A percentile compares a stretch with the other conserved stretches of the same genome.
phyloP scores from a whole-genome alignment of 1,140 invertebrate genomes.

The Drosophila watanabei region DNA sequence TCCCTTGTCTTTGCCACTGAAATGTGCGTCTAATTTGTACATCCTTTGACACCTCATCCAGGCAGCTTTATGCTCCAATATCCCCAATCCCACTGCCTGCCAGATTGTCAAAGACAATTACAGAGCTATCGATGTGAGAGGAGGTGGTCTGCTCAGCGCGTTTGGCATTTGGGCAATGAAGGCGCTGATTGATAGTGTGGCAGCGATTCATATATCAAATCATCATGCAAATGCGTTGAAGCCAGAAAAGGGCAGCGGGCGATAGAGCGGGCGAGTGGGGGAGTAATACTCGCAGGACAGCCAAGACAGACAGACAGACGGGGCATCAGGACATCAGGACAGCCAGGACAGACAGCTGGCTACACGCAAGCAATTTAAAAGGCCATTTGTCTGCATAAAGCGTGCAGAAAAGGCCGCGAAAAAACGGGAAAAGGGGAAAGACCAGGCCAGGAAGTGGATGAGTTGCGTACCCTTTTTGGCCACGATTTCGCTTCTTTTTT shows the following conservation, averaged over 20 bases:
- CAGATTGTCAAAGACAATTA: constrained; percentile 52
- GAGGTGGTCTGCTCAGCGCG: constrained; percentile 2
- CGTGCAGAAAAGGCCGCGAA: constrained; percentile 6
- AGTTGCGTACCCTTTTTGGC: constrained; percentile 32
- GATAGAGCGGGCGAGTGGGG: not conserved
- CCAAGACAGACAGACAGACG: constrained; percentile 7
- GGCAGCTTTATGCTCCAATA: not conserved
- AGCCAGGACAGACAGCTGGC: constrained; percentile 49
- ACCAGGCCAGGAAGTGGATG: constrained; percentile 11
- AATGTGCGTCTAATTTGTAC: constrained; percentile 10
- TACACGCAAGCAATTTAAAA: constrained; percentile 79
- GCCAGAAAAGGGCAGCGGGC: not conserved
- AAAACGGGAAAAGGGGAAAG: constrained; percentile 1
- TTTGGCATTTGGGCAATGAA: constrained; percentile 52
- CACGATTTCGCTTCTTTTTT: constrained; percentile 13
- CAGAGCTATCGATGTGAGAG: constrained; percentile 35
- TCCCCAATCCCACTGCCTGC: not conserved
- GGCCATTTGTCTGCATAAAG: constrained; percentile 74
- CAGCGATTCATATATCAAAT: constrained; percentile 78
- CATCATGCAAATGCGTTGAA: constrained; percentile 68
- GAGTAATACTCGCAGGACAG: constrained; percentile 12
- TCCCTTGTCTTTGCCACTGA: not conserved
- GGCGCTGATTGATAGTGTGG: constrained; percentile 68
- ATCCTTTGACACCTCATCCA: constrained; percentile 29
- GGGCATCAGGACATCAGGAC: constrained; percentile 27